Evolutionary conservation across 1,140 invertebrate genomes (phyloP), one percentile per base, ranked within the genome.

Genomic region (Brachionus manjavacas): DNA sequence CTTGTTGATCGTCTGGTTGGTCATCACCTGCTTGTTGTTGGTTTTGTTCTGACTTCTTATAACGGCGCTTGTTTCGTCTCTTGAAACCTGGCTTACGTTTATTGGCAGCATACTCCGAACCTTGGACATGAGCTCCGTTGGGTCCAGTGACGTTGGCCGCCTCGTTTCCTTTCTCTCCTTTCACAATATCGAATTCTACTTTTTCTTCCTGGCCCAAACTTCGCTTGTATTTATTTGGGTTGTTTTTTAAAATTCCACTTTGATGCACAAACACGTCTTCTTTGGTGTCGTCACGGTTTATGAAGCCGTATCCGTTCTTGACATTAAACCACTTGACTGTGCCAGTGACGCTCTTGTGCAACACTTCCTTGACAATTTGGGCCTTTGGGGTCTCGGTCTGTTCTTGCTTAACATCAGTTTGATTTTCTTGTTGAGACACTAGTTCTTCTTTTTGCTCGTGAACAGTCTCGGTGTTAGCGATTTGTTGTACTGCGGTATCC

Each of bases 281-380:
- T 91, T 98, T 98, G 86, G 95, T 98, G 92, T 98, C 96, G 92
- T 96, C 96, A 88, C 91, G 94, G 91, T 98, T 98, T 90, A 99
- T 99, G 91, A 99, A 99, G 88, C 97, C 97, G 92, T 99, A 99
- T 90, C 97, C 97, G 92, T 96, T 98, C 92, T 98, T 99, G 66
- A 98, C 96, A 90, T 98, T 98, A 92, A 98, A 98, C 95, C 95
- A 97, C 91, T 97, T 97, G 16, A 97, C 95, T 87, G 93, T 95
- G 88, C 95, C 95, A 88, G 93, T 93, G 88, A 97, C 68, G 14
- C 23, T 28, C 14, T 35, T 83, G 11, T 35, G 60, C 16, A 76
- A n/a, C 8, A 76, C 72, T 49, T 76, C 72, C 11, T 76, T 76
- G 20, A 76, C 43, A 23, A 76, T 46, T 76, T 76, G 72, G 12